These are phyloP conservation scores for Macrobrachium nipponense DNA, from an alignment of 1,140 invertebrate species.

Conservation along the genomic window DNA sequence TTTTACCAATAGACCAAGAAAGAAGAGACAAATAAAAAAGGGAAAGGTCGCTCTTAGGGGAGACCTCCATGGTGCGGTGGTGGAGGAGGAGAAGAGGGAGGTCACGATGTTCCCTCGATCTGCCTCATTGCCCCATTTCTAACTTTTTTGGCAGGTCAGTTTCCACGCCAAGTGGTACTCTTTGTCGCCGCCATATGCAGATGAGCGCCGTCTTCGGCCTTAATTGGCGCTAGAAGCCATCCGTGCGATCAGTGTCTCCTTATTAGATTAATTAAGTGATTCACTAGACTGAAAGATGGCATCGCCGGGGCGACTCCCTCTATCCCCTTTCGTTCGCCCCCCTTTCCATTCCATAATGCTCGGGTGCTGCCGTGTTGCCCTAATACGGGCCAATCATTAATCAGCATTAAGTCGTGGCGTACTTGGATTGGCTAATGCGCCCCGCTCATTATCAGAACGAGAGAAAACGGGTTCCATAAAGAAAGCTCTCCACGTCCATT, in stretches of 20 bases:
- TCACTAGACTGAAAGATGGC: slow-evolving; percentile 43
- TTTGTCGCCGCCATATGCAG: slow-evolving; percentile 54
- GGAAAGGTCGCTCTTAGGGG: too few relatives aligned
- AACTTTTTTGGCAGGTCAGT: background rate
- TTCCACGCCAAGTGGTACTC: slow-evolving; percentile 19
- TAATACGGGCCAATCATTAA: slow-evolving; percentile 59
- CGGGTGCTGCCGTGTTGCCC: slow-evolving; percentile 35
- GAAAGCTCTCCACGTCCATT: slow-evolving; percentile 52
- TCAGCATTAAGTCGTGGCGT: slow-evolving; percentile 51
- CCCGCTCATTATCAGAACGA: slow-evolving; percentile 57
- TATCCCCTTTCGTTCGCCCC: background rate
- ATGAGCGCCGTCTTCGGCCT: slow-evolving; percentile 39
- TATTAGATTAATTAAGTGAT: slow-evolving; percentile 59
- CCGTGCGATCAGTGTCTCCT: slow-evolving; percentile 36
- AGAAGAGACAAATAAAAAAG: too few relatives aligned
- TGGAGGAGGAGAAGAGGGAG: too few relatives aligned
- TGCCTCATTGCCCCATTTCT: too few relatives aligned
- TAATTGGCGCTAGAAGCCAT: slow-evolving; percentile 41
- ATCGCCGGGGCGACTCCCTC: background rate
- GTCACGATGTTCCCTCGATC: too few relatives aligned
- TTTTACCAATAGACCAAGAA: too few relatives aligned
- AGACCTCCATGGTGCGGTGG: too few relatives aligned
- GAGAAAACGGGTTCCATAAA: slow-evolving; percentile 56
- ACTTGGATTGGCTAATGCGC: slow-evolving; percentile 57
- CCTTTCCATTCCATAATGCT: background rate